A percentile compares a stretch with the other conserved stretches of the same genome.
These are phyloP conservation scores for Pyxicephalus adspersus DNA, from an alignment of 2,113 vertebrate species.

Conservation along the genomic window DNA sequence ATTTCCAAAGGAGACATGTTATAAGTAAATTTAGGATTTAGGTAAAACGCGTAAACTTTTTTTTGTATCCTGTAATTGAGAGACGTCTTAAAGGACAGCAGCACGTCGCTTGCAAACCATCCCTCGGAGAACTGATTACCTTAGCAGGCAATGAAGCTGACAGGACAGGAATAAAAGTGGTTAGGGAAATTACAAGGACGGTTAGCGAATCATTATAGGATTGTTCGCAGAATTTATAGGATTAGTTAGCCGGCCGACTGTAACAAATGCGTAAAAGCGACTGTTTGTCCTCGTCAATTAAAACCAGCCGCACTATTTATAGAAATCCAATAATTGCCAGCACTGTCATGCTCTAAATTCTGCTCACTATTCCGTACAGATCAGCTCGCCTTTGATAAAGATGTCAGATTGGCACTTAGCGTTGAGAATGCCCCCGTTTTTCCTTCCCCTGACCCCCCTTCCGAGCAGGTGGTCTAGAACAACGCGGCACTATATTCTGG, in stretches of 20 bases:
- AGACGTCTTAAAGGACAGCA: no score
- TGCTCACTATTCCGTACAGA: no score
- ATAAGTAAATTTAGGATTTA: no score
- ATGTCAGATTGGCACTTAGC: background rate
- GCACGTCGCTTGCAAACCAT: no score
- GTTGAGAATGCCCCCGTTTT: no score
- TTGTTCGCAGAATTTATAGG: constrained; percentile 23
- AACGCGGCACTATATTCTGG: background rate
- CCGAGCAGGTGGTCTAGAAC: background rate
- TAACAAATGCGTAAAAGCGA: background rate
- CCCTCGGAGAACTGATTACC: background rate
- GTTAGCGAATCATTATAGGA: background rate
- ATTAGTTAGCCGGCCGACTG: constrained; percentile 4
- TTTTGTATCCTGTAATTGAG: no score
- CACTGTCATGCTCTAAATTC: background rate
- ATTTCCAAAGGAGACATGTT: no score
- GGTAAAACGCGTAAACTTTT: no score
- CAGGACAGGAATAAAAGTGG: background rate
- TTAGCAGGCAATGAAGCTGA: background rate
- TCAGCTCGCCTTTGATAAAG: no score
- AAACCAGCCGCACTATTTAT: background rate
- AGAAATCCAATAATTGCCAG: constrained; percentile 29
- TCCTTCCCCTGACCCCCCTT: background rate
- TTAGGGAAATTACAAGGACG: background rate
- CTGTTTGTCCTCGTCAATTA: constrained; percentile 10